These are phyloP conservation scores for Parambassis ranga DNA, from an alignment of 2,797 vertebrate species.

Conservation along the genomic window DNA sequence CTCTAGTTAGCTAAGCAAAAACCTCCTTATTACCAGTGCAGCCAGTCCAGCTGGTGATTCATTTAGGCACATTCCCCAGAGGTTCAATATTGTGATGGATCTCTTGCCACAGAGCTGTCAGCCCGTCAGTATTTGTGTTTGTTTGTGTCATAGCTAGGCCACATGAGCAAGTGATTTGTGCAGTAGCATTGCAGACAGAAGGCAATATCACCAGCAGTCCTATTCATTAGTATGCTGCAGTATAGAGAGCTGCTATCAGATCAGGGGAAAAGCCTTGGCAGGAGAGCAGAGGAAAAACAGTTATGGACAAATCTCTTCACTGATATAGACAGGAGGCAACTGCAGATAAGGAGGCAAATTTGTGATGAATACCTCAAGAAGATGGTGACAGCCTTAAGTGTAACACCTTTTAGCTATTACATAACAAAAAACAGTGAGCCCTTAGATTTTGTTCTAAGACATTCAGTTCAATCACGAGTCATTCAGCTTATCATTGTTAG, in stretches of 20 bases:
- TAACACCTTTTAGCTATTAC: background rate
- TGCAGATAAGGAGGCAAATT: conserved; percentile 1
- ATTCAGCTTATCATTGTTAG: background rate
- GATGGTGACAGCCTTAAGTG: background rate
- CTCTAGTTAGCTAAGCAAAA: conserved; percentile 40
- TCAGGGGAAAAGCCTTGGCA: conserved; percentile 50
- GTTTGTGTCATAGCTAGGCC: conserved; percentile 57
- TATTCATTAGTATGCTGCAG: conserved; percentile 68
- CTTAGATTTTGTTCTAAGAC: no score
- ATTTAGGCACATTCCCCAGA: conserved; percentile 42
- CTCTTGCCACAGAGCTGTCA: conserved; percentile 61
- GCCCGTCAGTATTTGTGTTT: conserved; percentile 65
- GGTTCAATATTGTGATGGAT: conserved; percentile 61
- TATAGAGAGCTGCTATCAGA: conserved; percentile 57
- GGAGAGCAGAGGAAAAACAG: conserved; percentile 11
- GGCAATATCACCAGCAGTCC: conserved; percentile 50
- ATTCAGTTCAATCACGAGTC: conserved; percentile 6
- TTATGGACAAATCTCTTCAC: background rate
- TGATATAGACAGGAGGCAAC: background rate
- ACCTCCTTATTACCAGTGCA: conserved; percentile 24
- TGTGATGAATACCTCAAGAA: background rate
- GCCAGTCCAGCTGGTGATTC: conserved; percentile 42
- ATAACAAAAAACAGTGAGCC: no score
- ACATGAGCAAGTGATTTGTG: conserved; percentile 61
- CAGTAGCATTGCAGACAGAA: conserved; percentile 53